Base-by-base conservation (phyloP, 2,797 vertebrate genomes). In the Manis pentadactyla region DNA sequence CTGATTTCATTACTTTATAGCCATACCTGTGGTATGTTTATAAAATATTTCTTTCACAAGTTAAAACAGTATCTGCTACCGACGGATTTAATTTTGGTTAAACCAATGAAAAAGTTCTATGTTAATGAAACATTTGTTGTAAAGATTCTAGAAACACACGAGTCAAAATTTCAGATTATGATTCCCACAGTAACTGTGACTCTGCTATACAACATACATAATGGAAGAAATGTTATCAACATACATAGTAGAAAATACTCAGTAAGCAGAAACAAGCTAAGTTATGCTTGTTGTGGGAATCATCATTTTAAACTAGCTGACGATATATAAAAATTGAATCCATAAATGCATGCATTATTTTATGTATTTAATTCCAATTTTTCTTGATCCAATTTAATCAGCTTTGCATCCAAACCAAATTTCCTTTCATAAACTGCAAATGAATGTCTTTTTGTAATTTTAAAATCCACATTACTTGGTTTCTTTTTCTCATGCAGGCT, bases 311-410 rank as follows among this genome's bases (percentile, higher is more conserved):
- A 94, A 95, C 91, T 75, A 96, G 96, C 87, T 83, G 42, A 94
- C 85, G 81, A 93, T 90, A 96, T 87, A 92, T 95, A 94, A 94
- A 97, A 97, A 95, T 94, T 63, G 96, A 97, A 86, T 51, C 78
- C 95, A 94, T 96, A 98, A 98, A 98, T 95, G 97, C 94, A 97
- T 63, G 93, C 95, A 96, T 53, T 95, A 84, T 95, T 98, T 98
- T 98, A 96, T 94, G 87, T 89, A 96, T 97, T 98, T 98, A 96
- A 97, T 97, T 98, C 93, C 90, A 98, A 98, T 92, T 98, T 98
- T 98, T 98, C 97, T 97, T 97, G 90, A 97, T 98, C 97, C 97
- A 97, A 71, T 98, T 98, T 98, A 98, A 98, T 98, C 97, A 98
- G 97, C 90, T 98, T 97, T 98, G 94, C 92, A 97, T 93, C 94